These are phyloP conservation scores for Branchipolynoe longqiensis DNA, from an alignment of 2,888 invertebrate species.

Conservation along the genomic window DNA sequence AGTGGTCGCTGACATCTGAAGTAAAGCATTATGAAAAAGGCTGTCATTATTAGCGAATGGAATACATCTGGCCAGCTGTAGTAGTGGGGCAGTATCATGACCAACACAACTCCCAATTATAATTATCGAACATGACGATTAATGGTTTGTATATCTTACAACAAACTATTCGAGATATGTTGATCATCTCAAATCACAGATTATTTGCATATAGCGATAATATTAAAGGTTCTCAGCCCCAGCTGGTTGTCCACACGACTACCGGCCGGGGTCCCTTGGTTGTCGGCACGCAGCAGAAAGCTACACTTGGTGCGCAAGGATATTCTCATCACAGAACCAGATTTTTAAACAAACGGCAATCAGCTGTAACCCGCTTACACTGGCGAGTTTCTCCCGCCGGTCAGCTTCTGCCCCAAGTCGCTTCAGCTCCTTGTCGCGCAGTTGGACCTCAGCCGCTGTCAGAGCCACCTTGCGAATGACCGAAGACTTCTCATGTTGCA, in stretches of 20 bases:
- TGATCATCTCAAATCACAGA: too few species aligned
- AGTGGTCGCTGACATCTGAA: slow-evolving; percentile 8
- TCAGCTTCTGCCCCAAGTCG: neutral
- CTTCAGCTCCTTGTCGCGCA: neutral
- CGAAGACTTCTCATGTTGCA: slow-evolving; percentile 40
- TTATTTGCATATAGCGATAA: too few species aligned
- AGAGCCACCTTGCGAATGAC: neutral
- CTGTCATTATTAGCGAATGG: too few species aligned
- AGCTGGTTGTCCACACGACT: neutral
- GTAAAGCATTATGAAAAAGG: too few species aligned
- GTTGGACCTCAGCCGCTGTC: neutral
- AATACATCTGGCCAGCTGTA: too few species aligned
- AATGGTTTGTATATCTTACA: too few species aligned
- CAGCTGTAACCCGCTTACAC: too few species aligned
- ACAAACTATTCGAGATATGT: too few species aligned
- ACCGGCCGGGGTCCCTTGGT: slow-evolving; percentile 5
- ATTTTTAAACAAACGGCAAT: neutral
- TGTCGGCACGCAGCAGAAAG: slow-evolving; percentile 26
- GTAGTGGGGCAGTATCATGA: too few species aligned
- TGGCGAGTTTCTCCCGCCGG: neutral
- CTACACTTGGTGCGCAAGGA: slow-evolving; percentile 46
- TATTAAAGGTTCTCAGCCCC: slow-evolving; percentile 39
- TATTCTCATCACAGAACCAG: slow-evolving; percentile 20
- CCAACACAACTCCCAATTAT: too few species aligned
- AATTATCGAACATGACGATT: too few species aligned